phyloP scores from a whole-genome alignment of 2,797 vertebrate species.

The Antrozous pallidus region DNA sequence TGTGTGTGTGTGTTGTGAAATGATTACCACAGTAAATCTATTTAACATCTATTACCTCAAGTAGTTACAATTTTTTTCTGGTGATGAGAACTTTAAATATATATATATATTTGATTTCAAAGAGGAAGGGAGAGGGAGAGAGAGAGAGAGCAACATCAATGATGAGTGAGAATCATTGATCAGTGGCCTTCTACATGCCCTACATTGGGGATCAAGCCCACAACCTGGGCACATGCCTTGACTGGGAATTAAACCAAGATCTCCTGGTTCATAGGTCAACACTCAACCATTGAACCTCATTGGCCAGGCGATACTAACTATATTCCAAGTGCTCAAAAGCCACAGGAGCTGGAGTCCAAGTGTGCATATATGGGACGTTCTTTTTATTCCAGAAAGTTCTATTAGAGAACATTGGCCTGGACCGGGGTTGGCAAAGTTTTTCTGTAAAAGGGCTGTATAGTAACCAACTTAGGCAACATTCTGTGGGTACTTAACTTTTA shows the following conservation, averaged over 20 bases:
- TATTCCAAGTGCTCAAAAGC: not conserved
- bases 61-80: not conserved
- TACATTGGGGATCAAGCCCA: too few species aligned
- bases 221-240: too few species aligned
- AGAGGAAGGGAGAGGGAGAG: too few species aligned
- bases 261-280: too few species aligned
- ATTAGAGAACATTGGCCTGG: not conserved
- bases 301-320: not conserved
- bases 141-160: too few species aligned
- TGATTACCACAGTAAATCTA: not conserved
- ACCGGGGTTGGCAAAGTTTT: not conserved
- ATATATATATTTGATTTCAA: too few species aligned
- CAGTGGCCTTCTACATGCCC: too few species aligned
- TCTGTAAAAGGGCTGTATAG: not conserved
- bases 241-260: too few species aligned
- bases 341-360: not conserved
- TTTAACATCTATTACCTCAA: not conserved
- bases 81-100: not conserved
- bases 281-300: too few species aligned
- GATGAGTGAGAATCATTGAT: too few species aligned
- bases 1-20: not conserved
- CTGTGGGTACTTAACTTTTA: not conserved
- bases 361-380: not conserved
- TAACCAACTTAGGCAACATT: not conserved
- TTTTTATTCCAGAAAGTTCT: conserved; percentile 3